These are phyloP conservation scores for Acronicta alni DNA, from an alignment of 2,888 invertebrate genomes.

Conservation along the genomic window DNA sequence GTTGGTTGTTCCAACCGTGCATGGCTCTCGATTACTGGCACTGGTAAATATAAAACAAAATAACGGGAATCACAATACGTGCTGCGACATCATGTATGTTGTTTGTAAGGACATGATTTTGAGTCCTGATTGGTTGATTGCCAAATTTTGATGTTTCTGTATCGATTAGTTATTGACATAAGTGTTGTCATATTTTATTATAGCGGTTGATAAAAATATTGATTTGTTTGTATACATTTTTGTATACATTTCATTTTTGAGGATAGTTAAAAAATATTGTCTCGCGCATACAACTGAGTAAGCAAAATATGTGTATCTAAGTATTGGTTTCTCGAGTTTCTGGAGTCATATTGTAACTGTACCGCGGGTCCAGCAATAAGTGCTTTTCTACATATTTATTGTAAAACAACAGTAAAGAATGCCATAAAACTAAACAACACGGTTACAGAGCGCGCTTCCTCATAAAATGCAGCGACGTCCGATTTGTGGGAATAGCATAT, in stretches of 20 bases:
- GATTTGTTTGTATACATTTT: neutral
- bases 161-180: neutral
- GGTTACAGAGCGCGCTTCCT: slow-evolving; percentile 69
- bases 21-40: slow-evolving; percentile 68
- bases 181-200: too few relatives aligned
- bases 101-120: neutral
- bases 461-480: slow-evolving; percentile 80
- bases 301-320: too few relatives aligned
- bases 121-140: neutral
- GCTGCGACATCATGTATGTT: slow-evolving; percentile 23
- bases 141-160: neutral
- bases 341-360: slow-evolving; percentile 6
- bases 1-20: slow-evolving; percentile 68
- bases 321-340: neutral
- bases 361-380: slow-evolving; percentile 29
- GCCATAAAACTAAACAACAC: slow-evolving; percentile 63
- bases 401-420: slow-evolving; percentile 49
- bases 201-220: neutral
- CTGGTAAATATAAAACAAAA: slow-evolving; percentile 65
- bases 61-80: slow-evolving; percentile 61
- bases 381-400: slow-evolving; percentile 45
- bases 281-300: too few relatives aligned
- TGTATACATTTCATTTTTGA: too few relatives aligned
- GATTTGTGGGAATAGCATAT: slow-evolving; percentile 86
- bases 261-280: too few relatives aligned